These are phyloP conservation scores for Ceyx melanurus DNA, from an alignment of 2,113 vertebrate species.

Conservation along the genomic window DNA sequence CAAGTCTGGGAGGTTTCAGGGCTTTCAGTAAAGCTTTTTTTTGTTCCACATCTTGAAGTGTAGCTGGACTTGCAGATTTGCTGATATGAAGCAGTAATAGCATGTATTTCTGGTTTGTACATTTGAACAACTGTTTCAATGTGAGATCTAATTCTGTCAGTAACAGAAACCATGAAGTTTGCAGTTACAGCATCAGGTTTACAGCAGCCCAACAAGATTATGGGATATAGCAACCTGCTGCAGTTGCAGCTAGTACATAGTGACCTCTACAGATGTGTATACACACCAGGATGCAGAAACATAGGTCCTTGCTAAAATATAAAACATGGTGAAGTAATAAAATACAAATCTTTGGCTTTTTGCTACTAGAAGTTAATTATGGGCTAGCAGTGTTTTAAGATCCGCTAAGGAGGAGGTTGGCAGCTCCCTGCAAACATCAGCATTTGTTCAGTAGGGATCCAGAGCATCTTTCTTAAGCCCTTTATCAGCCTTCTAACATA, in stretches of 20 bases:
- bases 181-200: neutral
- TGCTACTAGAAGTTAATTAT: neutral
- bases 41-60: neutral
- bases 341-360: neutral
- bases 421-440: neutral
- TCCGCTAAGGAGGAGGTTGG: neutral
- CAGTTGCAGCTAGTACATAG: neutral
- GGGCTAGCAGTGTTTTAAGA: neutral
- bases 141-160: neutral
- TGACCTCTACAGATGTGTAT: neutral
- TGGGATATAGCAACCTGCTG: neutral
- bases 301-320: neutral
- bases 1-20: neutral
- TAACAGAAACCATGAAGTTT: neutral
- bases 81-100: neutral
- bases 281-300: neutral
- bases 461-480: neutral
- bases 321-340: neutral
- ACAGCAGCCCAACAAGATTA: neutral
- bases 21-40: neutral
- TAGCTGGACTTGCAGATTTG: neutral
- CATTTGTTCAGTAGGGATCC: neutral
- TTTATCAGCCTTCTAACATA: fast-evolving
- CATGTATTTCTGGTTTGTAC: neutral
- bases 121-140: neutral